Evolutionary conservation across 2,797 vertebrate species (phyloP).

Genomic region (Molossus alvarezi): DNA sequence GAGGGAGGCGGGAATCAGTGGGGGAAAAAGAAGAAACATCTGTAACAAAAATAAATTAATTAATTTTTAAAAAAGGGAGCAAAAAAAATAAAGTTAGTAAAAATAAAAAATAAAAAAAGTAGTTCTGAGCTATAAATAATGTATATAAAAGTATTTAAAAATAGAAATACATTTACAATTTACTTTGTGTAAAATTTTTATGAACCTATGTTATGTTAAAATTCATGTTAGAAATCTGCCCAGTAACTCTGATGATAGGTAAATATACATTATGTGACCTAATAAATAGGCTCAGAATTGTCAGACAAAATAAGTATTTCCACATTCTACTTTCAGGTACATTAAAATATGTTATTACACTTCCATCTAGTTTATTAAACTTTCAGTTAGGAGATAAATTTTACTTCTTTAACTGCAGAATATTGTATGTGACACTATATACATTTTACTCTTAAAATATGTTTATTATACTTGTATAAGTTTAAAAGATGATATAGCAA

Average conservation of each 20-base stretch:
- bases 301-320: constrained; percentile 27
- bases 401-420: constrained; percentile 28
- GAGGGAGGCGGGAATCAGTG: no score
- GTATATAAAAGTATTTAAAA: neutral
- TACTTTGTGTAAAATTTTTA: constrained; percentile 18
- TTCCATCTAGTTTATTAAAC: neutral
- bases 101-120: neutral
- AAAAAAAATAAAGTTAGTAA: no score
- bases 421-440: neutral
- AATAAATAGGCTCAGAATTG: constrained; percentile 63
- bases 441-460: constrained; percentile 52
- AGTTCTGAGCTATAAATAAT: constrained; percentile 17
- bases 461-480: neutral
- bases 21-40: no score
- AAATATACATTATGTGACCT: constrained; percentile 47
- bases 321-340: constrained; percentile 1
- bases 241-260: constrained; percentile 16
- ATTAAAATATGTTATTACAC: constrained; percentile 2
- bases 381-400: constrained; percentile 13
- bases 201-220: constrained; percentile 40
- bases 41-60: no score
- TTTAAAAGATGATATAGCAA: constrained; percentile 34
- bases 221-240: constrained; percentile 57
- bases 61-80: no score
- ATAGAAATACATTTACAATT: constrained; percentile 22